Evolutionary conservation across 2,113 vertebrate species (phyloP), one percentile per base, ranked within the genome.

Genomic region (Zosterops borbonicus): DNA sequence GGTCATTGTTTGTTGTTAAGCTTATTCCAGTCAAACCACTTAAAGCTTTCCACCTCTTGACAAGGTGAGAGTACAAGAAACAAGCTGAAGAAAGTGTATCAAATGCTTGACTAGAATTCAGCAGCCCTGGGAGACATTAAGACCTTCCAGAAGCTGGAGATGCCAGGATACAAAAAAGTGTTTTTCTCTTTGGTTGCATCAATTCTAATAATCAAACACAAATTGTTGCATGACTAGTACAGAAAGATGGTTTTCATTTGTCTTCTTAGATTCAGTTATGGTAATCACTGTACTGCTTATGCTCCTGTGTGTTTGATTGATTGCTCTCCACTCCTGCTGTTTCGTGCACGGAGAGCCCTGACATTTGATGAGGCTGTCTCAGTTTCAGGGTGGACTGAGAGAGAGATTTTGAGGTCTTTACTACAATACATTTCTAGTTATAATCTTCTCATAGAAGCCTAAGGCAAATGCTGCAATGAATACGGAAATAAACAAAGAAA

Each of bases 241-340:
- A 80, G 79, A 94, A 90, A 88, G 70, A 91, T 63, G 46, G 42
- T 80, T 95, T 96, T 85, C 84, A 89, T 95, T 91, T 92, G 23
- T 94, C 50, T 73, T 92, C 78, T 73, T 85, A 73, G 74, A 84
- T 92, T 90, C 85, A 50, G 55, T 85, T 95, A 75, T 70, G 63
- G 52, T 90, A 95, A 95, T 92, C 77, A 87, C 41, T 29, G 78
- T 37, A 27, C 24, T 79, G 87, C 58, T 87, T 87, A 64, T 82
- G 60, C 52, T 78, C 20, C 69, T 75, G 52, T 2, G 17, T 64
- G 41, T 89, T 87, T 91, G 91, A 89, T 33, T 79, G 63, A 92
- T 85, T 53, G 16, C 14, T 79, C 44, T 75, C 69, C 1, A 7
- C 44, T 94, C 37, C 74, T 50, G 35, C 37, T 53, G 60, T 39